A percentile compares a stretch with the other conserved stretches of the same genome.
Evolutionary conservation across 2,797 vertebrate species (phyloP).

Genomic region (Peromyscus eremicus): DNA sequence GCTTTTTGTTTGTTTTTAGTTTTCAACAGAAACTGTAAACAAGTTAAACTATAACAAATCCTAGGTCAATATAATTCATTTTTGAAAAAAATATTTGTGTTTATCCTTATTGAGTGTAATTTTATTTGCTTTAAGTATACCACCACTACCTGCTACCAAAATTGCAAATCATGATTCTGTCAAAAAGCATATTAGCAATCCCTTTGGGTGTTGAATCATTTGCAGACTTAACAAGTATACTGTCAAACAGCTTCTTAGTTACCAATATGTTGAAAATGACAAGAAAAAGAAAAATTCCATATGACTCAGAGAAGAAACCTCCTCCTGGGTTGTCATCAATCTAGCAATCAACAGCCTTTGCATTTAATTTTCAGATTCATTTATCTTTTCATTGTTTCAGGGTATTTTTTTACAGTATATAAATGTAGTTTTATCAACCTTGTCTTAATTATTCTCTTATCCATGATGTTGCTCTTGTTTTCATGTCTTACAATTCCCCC

Average conservation of each 20-base stretch:
- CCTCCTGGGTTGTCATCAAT: not conserved
- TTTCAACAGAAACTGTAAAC: not conserved
- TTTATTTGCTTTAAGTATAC: conserved; percentile 46
- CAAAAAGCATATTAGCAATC: conserved; percentile 42
- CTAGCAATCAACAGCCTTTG: conserved; percentile 27
- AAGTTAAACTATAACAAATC: conserved; percentile 20
- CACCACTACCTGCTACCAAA: conserved; percentile 8
- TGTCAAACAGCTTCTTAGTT: conserved; percentile 51
- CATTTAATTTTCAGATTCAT: conserved; percentile 53
- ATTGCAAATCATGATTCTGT: conserved; percentile 44
- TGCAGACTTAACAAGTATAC: conserved; percentile 19
- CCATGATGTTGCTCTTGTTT: conserved; percentile 1
- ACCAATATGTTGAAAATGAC: not conserved
- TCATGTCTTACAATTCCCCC: conserved; percentile 21
- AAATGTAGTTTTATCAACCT: not conserved
- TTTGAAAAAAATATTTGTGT: conserved; percentile 29
- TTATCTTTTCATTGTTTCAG: not conserved
- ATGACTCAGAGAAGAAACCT: not conserved
- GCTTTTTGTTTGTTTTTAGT: not conserved
- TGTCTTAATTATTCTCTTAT: not conserved
- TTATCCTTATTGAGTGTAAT: conserved; percentile 33
- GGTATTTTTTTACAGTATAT: not conserved
- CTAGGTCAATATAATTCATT: not conserved
- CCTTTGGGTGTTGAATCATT: conserved; percentile 39
- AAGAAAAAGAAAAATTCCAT: not conserved